A percentile compares a stretch with the other conserved stretches of the same genome.
Evolutionary conservation across 92 coral and sea anemone species (phyloP).

Genomic region (Epizoanthus ramosus): DNA sequence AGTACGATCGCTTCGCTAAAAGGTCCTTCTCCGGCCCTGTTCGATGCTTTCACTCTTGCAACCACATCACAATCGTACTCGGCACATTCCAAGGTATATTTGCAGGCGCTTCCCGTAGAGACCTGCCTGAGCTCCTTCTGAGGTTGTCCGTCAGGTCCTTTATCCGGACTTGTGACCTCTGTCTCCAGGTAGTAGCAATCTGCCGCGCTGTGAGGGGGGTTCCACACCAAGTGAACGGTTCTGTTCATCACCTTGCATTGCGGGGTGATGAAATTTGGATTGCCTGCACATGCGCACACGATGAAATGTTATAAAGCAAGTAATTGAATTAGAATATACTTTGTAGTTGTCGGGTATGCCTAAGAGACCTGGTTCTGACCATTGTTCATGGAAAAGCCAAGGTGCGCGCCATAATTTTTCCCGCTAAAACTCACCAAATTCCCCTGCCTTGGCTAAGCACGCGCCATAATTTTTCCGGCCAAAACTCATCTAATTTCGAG

Average conservation of each 20-base stretch:
- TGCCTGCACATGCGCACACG: slow-evolving; percentile 38
- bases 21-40: slow-evolving; percentile 89
- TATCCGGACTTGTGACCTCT: slow-evolving; percentile 58
- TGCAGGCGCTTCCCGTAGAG: slow-evolving; percentile 66
- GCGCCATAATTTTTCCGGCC: no score
- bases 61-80: slow-evolving; percentile 65
- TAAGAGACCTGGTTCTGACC: no score
- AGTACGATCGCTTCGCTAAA: slow-evolving; percentile 62
- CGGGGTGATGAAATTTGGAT: slow-evolving; percentile 67
- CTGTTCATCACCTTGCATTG: slow-evolving; percentile 77
- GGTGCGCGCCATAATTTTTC: no score
- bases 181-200: slow-evolving; percentile 74
- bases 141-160: slow-evolving; percentile 58
- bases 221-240: slow-evolving; percentile 68
- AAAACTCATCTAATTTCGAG: no score
- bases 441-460: no score
- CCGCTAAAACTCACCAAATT: no score
- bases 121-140: slow-evolving; percentile 57
- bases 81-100: slow-evolving; percentile 71
- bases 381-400: no score
- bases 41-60: slow-evolving; percentile 86
- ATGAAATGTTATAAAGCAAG: neutral
- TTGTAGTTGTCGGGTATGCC: no score
- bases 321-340: neutral
- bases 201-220: slow-evolving; percentile 80